Evolutionary conservation across 2,113 vertebrate genomes (phyloP), one percentile per base, ranked within the genome.

Genomic region (Panthera leo): DNA sequence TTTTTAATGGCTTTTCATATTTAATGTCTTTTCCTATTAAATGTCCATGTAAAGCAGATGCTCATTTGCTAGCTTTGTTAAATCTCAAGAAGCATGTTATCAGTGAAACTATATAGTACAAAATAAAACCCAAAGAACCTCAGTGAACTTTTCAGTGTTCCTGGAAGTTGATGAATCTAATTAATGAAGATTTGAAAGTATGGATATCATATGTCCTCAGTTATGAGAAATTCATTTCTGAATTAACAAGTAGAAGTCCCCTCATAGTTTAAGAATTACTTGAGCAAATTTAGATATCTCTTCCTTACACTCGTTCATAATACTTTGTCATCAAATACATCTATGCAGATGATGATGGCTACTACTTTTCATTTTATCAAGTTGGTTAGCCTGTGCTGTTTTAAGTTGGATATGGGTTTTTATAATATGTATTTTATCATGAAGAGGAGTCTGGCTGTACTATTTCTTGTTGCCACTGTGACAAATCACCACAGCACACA

Each of bases 21-120:
- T 86, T 87, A 48, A 96, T 94, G 65, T 39, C 86, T 79, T 97
- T 97, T 98, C 68, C 90, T 98, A 91, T 96, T 82, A 94, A 96
- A 78, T 91, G 79, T 90, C 88, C 85, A 63, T 68, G 68, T 79
- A 97, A 21, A 92, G 92, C 94, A 85, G 39, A 61, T 78, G 63
- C 3, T 97, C 85, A 92, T 76, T 92, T 80, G 71, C 31, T 73
- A 76, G 13, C 31, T 67, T 68, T 42, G 23, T 75, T 65, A 61
- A 85, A 68, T 70, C 36, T 88, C 48, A 89, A 91, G 42, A 85
- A 31, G 18, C 23, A 58, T 67, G 6, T 94, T 94, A 42, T 75
- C 78, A 85, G 3, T 68, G 71, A 82, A 84, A 61, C 63, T 84
- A 8, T 84, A 8, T 15, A 61, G 27, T 91, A 65, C 23, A 36